phyloP scores from a whole-genome alignment of 2,797 vertebrate genomes.

The Sebastes diaconus region DNA sequence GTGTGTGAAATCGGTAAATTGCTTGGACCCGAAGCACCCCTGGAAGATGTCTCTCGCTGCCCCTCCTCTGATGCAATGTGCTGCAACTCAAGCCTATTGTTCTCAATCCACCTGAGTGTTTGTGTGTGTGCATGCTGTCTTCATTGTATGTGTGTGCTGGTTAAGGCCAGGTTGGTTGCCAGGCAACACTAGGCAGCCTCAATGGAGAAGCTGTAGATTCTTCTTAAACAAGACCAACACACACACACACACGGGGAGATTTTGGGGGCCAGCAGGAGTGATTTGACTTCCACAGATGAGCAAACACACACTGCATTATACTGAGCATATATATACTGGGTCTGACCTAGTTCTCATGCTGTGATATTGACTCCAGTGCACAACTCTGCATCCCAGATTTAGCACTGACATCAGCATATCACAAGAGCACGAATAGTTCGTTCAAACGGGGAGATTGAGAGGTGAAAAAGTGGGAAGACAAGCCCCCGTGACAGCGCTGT shows the following conservation, averaged over 20 bases:
- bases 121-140: conserved; percentile 25
- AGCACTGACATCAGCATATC: conserved; percentile 48
- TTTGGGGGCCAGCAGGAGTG: conserved; percentile 36
- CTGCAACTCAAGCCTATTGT: conserved; percentile 67
- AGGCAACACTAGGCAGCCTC: conserved; percentile 73
- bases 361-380: conserved; percentile 52
- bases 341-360: conserved; percentile 75
- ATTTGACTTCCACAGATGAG: conserved; percentile 28
- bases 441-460: conserved; percentile 26
- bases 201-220: conserved; percentile 56
- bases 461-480: conserved; percentile 54
- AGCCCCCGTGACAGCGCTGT: conserved; percentile 54
- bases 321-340: conserved; percentile 38
- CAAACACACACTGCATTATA: conserved; percentile 47
- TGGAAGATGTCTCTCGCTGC: conserved; percentile 40
- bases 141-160: conserved; percentile 48
- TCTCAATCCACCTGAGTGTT: conserved; percentile 68
- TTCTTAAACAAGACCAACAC: conserved; percentile 63
- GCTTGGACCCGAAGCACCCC: conserved; percentile 25
- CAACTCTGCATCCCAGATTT: conserved; percentile 45
- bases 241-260: conserved; percentile 18
- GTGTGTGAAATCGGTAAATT: conserved; percentile 47
- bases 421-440: conserved; percentile 2
- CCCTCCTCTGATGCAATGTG: conserved; percentile 74
- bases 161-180: conserved; percentile 77